Base-by-base conservation (phyloP, 2,888 invertebrate genomes). In the Hylaea fasciaria region DNA sequence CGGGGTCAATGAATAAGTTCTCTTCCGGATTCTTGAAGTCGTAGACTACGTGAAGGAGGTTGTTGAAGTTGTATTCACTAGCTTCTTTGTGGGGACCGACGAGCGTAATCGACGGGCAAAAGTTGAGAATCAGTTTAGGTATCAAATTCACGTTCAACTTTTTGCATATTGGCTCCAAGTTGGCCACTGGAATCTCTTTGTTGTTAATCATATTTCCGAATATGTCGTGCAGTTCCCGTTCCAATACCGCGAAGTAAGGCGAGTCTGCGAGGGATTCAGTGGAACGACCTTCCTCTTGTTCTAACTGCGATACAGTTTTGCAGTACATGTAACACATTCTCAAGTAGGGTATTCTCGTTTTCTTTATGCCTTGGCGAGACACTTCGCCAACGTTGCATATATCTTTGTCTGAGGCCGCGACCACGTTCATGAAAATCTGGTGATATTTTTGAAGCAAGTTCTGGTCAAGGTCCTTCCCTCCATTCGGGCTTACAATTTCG, bases 141-240 rank as follows among this genome's bases (percentile, higher is more conserved):
- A 95, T 94, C 53, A 96, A 91, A 89, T 96, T 96, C 0, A 96
- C 93, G 77, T 95, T 95, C 14, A 96, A 81, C 69, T 94, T 94
- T 35, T 93, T 93, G 62, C 96, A 95, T 71, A 95, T 93, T 0
- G 93, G 86, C 76, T 96, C 96, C 57, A 96, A 93, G 73, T 94
- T 93, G 1, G 94, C 88, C 0, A 96, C 95, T 3, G 95, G 94
- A 54, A 95, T 86, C 59, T 95, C 93, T 70, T 94, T 93, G 61
- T 94, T 93, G 72, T 95, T 96, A 62, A 96, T 93, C 76, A 96
- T 89, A 70, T 94, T 93, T 1, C 95, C 95, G 67, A 95, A 94
- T 56, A 95, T 91, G 68, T 94, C 92, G 56, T 94, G 93, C 10
- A 95, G 87, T 71, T 92, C 92, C 62, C 85, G 85, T 41, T 92